Conservation (phyloP, 2,113 vertebrate species). For the Grammomys surdaster region DNA sequence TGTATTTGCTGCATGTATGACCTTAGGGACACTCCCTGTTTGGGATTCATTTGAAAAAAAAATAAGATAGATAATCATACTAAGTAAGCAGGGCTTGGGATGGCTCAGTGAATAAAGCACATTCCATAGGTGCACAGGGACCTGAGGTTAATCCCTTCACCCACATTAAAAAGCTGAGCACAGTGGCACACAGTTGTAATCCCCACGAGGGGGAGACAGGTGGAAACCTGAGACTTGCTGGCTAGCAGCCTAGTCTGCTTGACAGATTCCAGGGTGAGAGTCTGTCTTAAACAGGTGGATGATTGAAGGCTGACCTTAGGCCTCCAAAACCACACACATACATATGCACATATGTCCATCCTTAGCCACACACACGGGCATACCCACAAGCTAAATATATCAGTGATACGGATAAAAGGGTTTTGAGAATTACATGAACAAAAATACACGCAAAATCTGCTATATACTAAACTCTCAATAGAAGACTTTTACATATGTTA, state of each 20-base stretch:
- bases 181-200: background rate
- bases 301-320: background rate
- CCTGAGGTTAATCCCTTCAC: background rate
- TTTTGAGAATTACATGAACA: conserved; percentile 55
- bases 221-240: background rate
- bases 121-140: no score
- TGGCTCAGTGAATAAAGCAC: no score
- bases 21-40: background rate
- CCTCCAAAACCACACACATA: background rate
- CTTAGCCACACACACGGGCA: background rate
- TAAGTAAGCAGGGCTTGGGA: background rate
- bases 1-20: conserved; percentile 5
- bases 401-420: background rate
- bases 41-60: conserved; percentile 33
- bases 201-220: background rate
- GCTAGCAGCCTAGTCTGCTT: background rate
- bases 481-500: background rate
- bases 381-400: background rate
- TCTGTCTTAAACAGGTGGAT: background rate
- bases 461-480: background rate
- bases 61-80: background rate
- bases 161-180: background rate
- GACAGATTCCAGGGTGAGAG: no score
- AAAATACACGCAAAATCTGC: background rate
- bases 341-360: background rate